Percentiles rank a stretch among this genome's conserved stretches.
Evolutionary conservation across 2,888 invertebrate species (phyloP).

Genomic region (Nymphalis polychloros): DNA sequence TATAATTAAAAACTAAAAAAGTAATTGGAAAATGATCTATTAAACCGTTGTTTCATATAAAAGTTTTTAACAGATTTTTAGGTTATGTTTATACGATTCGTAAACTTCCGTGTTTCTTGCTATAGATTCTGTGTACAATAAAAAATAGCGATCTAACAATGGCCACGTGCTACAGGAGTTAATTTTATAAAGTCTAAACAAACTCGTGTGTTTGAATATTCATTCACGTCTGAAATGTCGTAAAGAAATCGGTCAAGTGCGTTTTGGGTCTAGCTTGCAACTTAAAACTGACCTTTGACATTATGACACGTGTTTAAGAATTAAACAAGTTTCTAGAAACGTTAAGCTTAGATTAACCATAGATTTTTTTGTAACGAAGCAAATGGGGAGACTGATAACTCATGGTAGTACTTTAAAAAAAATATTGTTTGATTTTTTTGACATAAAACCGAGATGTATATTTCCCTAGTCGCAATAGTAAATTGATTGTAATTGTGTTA

Average conservation of each 20-base stretch:
- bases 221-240: conserved; percentile 21
- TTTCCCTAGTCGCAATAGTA: no score
- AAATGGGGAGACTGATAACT: not conserved
- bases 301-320: conserved; percentile 13
- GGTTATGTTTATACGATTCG: not conserved
- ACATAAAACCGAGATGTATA: no score
- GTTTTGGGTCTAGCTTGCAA: conserved; percentile 26
- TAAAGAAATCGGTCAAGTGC: conserved; percentile 36
- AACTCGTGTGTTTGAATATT: conserved; percentile 25
- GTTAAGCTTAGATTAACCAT: not conserved
- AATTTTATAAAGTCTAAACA: conserved; percentile 3
- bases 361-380: not conserved
- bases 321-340: not conserved
- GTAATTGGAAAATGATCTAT: no score
- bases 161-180: not conserved
- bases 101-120: not conserved
- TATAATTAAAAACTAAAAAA: no score
- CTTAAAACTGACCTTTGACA: conserved; percentile 30
- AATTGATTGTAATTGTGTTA: no score
- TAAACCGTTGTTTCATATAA: not conserved
- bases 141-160: not conserved
- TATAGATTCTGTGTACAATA: not conserved
- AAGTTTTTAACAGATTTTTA: not conserved
- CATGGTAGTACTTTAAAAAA: not conserved
- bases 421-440: not conserved